Percentiles rank a stretch among this genome's conserved stretches.
phyloP scores from a whole-genome alignment of 2,797 vertebrate species.

The Sebastes dallii region DNA sequence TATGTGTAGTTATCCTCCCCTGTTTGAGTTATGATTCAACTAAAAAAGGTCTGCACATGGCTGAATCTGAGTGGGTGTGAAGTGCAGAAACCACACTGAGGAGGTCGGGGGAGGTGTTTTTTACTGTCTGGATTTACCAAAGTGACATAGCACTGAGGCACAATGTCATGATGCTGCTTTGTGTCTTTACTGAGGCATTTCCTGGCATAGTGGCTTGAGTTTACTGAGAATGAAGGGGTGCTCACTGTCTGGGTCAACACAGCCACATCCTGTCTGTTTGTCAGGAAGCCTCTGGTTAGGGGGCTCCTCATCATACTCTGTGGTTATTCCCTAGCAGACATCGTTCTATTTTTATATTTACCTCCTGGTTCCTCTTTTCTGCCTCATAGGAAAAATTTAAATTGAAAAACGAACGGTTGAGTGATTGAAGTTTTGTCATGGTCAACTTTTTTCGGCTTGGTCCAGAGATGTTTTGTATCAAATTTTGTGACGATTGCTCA shows the following conservation, averaged over 20 bases:
- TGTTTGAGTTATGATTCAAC: not conserved
- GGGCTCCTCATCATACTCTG: not conserved
- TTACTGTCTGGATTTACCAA: conserved; percentile 16
- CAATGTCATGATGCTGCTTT: not conserved
- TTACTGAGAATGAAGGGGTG: not conserved
- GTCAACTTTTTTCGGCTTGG: too few species aligned
- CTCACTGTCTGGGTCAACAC: conserved; percentile 9
- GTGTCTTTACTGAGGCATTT: conserved; percentile 25
- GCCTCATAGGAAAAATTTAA: not conserved
- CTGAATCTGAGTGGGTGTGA: conserved; percentile 11
- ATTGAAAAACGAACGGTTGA: not conserved
- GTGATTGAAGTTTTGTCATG: not conserved
- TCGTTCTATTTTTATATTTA: not conserved
- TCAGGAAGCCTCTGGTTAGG: conserved; percentile 21
- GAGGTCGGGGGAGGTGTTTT: not conserved
- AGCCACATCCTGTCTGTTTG: conserved; percentile 48
- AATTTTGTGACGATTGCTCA: too few species aligned
- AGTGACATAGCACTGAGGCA: conserved; percentile 10
- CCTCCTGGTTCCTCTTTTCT: not conserved
- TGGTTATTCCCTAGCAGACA: not conserved
- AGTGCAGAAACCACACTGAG: not conserved
- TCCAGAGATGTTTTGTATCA: too few species aligned
- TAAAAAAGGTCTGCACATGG: not conserved
- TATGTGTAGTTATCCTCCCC: not conserved
- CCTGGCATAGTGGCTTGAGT: not conserved